Evolutionary conservation across 1,140 invertebrate species (phyloP).

Genomic region (Whitmania pigra): DNA sequence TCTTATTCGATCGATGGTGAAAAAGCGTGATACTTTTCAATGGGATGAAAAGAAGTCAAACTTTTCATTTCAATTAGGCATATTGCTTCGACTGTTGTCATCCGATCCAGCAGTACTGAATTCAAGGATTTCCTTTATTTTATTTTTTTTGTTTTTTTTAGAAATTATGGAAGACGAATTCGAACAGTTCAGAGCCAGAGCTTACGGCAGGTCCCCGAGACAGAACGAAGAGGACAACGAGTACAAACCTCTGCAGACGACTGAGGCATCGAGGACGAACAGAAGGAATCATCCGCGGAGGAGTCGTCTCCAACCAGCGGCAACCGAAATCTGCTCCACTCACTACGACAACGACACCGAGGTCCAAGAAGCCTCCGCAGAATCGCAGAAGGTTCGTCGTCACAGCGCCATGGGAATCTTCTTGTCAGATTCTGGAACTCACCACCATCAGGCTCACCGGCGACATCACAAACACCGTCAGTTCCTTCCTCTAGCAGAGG

Average conservation of each 20-base stretch:
- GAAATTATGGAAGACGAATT: slow-evolving; percentile 13
- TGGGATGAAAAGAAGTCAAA: background rate
- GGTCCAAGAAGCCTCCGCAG: background rate
- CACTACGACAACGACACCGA: slow-evolving; percentile 4
- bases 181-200: slow-evolving; percentile 15
- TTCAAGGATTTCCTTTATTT: background rate
- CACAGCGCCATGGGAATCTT: slow-evolving; percentile 9
- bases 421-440: background rate
- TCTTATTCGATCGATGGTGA: background rate
- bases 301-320: background rate
- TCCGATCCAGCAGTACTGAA: background rate
- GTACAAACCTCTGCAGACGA: background rate
- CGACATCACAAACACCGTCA: slow-evolving; percentile 1
- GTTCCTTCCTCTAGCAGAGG: background rate
- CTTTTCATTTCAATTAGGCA: background rate
- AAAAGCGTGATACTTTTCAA: background rate
- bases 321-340: background rate
- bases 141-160: too few relatives aligned
- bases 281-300: background rate
- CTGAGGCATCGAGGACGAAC: background rate
- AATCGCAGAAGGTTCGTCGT: background rate
- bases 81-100: background rate
- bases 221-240: background rate
- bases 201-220: slow-evolving; percentile 6
- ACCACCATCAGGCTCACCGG: background rate